Evolutionary conservation across 2,797 vertebrate genomes (phyloP), one percentile per base, ranked within the genome.

Genomic region (Kryptolebias ocellatus): DNA sequence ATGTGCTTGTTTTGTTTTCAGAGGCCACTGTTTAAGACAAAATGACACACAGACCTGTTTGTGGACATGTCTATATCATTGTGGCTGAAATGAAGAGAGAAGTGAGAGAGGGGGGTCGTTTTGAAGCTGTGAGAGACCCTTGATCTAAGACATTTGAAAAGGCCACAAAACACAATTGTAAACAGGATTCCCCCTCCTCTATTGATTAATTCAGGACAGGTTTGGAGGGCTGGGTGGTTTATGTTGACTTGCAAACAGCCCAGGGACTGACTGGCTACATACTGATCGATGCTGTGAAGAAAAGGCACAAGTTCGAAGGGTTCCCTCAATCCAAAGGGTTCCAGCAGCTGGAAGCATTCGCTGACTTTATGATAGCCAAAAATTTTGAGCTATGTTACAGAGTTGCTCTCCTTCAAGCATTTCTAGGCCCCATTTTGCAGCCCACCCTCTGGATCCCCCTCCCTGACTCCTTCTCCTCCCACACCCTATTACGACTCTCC

Each of bases 171-270:
- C 74, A 79, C 72, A 53, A 62, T 79, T 61, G 83, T 84, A 88
- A 88, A 89, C 84, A 88, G 6, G 39, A 81, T 76, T 89, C 77
- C 78, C 70, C 78, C 70, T 66, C 81, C 67, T 66, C 17, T 87
- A 88, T 91, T 84, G 89, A 90, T 91, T 83, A 60, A 27, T 68
- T 68, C 71, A 72, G 74, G 60, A 20, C 74, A 80, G 75, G 81
- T 81, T 24, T 60, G 66, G 66, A 83, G 57, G 85, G 77, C 72
- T 83, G 77, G 78, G 68, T 61, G 82, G 75, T 88, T 86, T 87
- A 78, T 84, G 83, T 85, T 88, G 89, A 84, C 82, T 89, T 83
- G 53, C 69, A 87, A 89, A 88, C 85, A 84, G 83, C 81, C 85
- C 44, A 60, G 78, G 73, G 87, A 83, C 76, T 17, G 50, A 72